Conservation (phyloP, 2,797 vertebrate species). For the Octomys mimax region DNA sequence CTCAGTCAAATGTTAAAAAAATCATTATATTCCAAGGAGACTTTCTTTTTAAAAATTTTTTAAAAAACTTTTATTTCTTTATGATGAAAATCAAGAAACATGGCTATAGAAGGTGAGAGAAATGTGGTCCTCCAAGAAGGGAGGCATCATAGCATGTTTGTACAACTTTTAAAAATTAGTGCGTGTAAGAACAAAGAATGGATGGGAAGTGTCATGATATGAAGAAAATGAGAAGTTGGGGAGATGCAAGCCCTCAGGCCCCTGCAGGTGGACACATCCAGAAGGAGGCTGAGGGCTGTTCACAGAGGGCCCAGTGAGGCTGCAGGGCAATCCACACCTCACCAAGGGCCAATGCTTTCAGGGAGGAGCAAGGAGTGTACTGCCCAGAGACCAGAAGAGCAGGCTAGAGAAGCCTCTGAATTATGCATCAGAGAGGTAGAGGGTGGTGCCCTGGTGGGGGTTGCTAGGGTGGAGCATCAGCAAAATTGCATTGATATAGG, state of each 20-base stretch:
- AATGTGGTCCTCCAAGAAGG: background rate
- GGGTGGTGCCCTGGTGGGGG: background rate
- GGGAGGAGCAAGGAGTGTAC: background rate
- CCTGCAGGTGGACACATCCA: background rate
- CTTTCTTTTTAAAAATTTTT: too few species aligned
- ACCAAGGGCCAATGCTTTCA: background rate
- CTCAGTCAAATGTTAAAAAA: constrained; percentile 74
- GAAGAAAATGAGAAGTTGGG: background rate
- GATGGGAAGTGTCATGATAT: background rate
- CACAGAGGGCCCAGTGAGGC: background rate
- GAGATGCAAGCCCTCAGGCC: background rate
- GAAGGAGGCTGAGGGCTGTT: background rate
- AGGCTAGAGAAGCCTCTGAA: background rate
- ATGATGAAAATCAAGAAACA: too few species aligned
- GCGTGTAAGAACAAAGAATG: background rate
- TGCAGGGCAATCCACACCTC: background rate
- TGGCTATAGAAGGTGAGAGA: background rate
- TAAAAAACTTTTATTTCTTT: too few species aligned
- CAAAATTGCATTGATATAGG: background rate
- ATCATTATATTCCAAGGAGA: too few species aligned
- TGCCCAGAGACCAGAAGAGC: background rate
- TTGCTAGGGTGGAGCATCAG: background rate
- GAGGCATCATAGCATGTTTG: background rate
- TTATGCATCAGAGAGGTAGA: background rate
- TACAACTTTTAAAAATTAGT: background rate